Conservation (phyloP, 2,113 vertebrate species). For the Peromyscus polionotus region DNA sequence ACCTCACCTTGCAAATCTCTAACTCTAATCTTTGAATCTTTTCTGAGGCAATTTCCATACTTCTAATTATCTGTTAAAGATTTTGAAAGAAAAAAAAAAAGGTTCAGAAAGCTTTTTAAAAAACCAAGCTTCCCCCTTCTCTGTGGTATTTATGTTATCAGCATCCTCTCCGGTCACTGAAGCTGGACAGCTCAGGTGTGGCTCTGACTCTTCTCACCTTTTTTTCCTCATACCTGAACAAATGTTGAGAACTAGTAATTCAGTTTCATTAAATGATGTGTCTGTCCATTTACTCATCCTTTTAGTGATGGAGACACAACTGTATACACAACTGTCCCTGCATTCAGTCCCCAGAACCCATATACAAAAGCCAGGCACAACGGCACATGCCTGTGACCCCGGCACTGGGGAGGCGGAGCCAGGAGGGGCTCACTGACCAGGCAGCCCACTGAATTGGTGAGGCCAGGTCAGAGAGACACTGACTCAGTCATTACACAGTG, state of each 20-base stretch:
- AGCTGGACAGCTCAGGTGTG: fast-evolving
- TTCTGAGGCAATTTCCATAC: neutral
- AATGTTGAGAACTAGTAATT: neutral
- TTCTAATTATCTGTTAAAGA: neutral
- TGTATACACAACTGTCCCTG: neutral
- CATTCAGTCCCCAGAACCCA: neutral
- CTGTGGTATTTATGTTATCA: neutral
- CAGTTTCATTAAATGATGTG: neutral
- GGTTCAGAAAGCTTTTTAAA: neutral
- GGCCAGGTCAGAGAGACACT: neutral
- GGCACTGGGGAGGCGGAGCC: neutral
- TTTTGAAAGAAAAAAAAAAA: neutral
- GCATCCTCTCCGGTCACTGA: neutral
- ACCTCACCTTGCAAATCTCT: neutral
- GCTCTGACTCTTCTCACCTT: neutral
- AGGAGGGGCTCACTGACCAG: neutral
- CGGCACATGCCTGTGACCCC: neutral
- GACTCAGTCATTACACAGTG: neutral
- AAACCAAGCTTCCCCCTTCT: neutral
- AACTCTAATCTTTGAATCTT: neutral
- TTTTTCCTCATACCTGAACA: neutral
- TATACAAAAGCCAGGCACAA: neutral
- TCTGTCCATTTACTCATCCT: neutral
- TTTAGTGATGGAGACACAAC: neutral
- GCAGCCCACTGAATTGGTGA: neutral